phyloP scores from a whole-genome alignment of 2,888 invertebrate genomes.

The Ecliptopera silaceata region DNA sequence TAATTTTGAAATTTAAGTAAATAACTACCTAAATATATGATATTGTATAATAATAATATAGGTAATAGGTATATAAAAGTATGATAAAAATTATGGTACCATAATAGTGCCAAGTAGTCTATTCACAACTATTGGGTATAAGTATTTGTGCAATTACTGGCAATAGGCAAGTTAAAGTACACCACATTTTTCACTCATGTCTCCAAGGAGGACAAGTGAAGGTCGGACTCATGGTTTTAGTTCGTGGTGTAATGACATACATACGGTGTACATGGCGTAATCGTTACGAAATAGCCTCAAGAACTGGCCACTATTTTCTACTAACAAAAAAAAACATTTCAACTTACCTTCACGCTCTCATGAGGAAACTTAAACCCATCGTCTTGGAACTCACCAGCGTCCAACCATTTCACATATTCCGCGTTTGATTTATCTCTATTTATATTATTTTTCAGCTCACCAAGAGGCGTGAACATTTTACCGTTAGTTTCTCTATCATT shows the following conservation, averaged over 20 bases:
- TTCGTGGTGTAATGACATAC: not conserved
- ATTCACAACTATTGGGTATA: too few species aligned
- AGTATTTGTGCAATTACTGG: too few species aligned
- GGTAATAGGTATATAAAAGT: too few species aligned
- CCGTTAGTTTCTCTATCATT: conserved; percentile 75
- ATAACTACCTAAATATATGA: too few species aligned
- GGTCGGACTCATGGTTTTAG: conserved; percentile 20
- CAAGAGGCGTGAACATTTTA: conserved; percentile 76
- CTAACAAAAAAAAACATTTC: not conserved
- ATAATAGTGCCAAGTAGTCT: too few species aligned
- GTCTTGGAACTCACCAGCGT: conserved; percentile 65
- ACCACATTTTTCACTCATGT: not conserved
- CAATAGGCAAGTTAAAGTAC: not conserved
- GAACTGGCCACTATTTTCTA: not conserved
- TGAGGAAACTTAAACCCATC: conserved; percentile 74
- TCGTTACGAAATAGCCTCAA: conserved; percentile 16
- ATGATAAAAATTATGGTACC: too few species aligned
- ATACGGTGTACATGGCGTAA: conserved; percentile 3
- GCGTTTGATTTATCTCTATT: conserved; percentile 68
- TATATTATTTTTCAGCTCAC: conserved; percentile 68
- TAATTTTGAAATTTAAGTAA: too few species aligned
- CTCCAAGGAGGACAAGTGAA: conserved; percentile 30
- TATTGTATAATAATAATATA: too few species aligned
- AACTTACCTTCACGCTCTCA: conserved; percentile 68
- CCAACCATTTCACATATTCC: conserved; percentile 68